phyloP scores from a whole-genome alignment of 2,797 vertebrate species.

The Rhynchonycteris naso region DNA sequence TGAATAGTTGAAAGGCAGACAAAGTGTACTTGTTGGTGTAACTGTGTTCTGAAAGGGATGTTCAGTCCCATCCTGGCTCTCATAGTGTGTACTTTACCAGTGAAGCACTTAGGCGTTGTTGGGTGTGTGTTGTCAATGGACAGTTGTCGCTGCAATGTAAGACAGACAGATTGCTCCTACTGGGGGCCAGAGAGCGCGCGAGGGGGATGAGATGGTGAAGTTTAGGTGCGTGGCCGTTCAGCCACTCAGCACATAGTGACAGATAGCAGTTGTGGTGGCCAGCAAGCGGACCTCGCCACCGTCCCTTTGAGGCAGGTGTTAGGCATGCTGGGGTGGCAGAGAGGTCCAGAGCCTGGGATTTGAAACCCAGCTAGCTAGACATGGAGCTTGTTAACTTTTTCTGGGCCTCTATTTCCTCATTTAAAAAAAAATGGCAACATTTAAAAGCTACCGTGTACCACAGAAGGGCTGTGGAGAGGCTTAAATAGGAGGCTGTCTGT shows the following conservation, averaged over 20 bases:
- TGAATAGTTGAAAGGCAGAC: background rate
- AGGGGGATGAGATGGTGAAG: background rate
- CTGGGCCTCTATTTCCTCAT: background rate
- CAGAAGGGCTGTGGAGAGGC: background rate
- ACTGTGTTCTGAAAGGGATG: background rate
- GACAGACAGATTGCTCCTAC: background rate
- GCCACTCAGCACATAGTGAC: too few species aligned
- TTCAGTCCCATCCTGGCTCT: rapidly evolving
- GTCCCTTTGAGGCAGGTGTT: background rate
- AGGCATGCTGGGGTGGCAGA: background rate
- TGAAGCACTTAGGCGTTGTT: background rate
- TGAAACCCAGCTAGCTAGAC: background rate
- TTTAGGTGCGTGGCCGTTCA: background rate
- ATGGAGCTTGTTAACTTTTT: background rate
- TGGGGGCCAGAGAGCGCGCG: background rate
- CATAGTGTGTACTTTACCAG: rapidly evolving
- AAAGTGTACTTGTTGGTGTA: background rate
- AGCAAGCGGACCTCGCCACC: background rate
- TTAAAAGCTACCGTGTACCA: background rate
- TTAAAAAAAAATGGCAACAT: background rate
- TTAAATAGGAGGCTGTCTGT: background rate
- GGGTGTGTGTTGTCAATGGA: background rate
- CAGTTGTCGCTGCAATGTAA: background rate
- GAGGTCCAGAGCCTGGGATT: background rate
- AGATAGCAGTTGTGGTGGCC: background rate